These are phyloP conservation scores for Phlogophora meticulosa DNA, from an alignment of 2,888 invertebrate genomes.

Conservation along the genomic window DNA sequence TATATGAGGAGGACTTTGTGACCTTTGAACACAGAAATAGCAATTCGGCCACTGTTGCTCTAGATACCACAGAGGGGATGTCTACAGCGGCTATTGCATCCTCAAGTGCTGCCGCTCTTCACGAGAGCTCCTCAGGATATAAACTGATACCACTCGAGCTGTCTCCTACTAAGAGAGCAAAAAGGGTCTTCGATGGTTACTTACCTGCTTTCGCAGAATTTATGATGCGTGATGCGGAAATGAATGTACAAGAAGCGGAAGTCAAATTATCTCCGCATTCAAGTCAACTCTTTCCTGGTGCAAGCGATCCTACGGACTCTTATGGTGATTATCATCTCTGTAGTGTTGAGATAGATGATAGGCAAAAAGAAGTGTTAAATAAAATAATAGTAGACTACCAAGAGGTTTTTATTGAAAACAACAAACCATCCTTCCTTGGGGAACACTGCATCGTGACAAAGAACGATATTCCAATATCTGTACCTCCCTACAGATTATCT, in stretches of 20 bases:
- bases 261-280: slow-evolving; percentile 12
- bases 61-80: neutral
- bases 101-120: slow-evolving; percentile 8
- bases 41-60: neutral
- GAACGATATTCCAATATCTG: slow-evolving; percentile 25
- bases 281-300: neutral
- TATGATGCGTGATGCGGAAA: slow-evolving; percentile 20
- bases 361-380: neutral
- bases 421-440: slow-evolving; percentile 9
- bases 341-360: neutral
- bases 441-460: slow-evolving; percentile 46
- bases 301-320: neutral
- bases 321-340: neutral
- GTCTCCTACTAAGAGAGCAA: slow-evolving; percentile 12
- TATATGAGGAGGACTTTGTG: slow-evolving; percentile 20
- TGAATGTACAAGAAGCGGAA: neutral
- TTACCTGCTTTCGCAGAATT: slow-evolving; percentile 10
- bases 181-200: slow-evolving; percentile 22
- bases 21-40: neutral
- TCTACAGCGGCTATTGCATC: neutral
- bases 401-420: slow-evolving; percentile 21
- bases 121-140: neutral
- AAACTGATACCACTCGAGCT: slow-evolving; percentile 1
- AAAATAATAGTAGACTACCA: slow-evolving; percentile 13
- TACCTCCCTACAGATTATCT: slow-evolving; percentile 26